Evolutionary conservation across 2,113 vertebrate genomes (phyloP).

Genomic region (Thymallus thymallus): DNA sequence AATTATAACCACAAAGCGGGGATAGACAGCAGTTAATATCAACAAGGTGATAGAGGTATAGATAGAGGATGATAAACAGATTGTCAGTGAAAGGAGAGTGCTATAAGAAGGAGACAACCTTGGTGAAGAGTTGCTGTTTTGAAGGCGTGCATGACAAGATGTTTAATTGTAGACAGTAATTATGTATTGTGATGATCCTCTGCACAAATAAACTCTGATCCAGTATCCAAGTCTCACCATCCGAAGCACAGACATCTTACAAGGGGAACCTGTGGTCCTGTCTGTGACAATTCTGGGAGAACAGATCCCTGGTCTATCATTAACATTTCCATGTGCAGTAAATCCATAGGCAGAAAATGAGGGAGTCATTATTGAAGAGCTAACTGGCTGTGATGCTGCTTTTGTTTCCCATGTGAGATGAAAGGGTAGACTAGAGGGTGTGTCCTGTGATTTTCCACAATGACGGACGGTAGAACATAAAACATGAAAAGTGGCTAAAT

Average conservation of each 20-base stretch:
- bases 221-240: constrained; percentile 36
- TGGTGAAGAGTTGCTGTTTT: constrained; percentile 34
- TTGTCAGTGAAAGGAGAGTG: no score
- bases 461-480: constrained; percentile 24
- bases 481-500: constrained; percentile 12
- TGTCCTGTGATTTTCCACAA: constrained; percentile 4
- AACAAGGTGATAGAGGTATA: no score
- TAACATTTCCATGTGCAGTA: constrained; percentile 35
- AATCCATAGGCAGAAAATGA: constrained; percentile 34
- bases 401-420: constrained; percentile 45
- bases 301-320: constrained; percentile 37
- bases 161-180: constrained; percentile 58
- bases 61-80: no score
- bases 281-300: constrained; percentile 8
- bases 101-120: constrained; percentile 15
- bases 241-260: constrained; percentile 24
- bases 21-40: no score
- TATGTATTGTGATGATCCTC: constrained; percentile 50
- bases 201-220: constrained; percentile 46
- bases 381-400: constrained; percentile 22
- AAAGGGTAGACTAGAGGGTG: constrained; percentile 27
- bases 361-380: constrained; percentile 18
- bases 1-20: no score
- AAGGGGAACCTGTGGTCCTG: constrained; percentile 13
- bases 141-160: constrained; percentile 52